Base-by-base conservation (phyloP, 1,140 invertebrate genomes). In the Odontomachus brunneus region DNA sequence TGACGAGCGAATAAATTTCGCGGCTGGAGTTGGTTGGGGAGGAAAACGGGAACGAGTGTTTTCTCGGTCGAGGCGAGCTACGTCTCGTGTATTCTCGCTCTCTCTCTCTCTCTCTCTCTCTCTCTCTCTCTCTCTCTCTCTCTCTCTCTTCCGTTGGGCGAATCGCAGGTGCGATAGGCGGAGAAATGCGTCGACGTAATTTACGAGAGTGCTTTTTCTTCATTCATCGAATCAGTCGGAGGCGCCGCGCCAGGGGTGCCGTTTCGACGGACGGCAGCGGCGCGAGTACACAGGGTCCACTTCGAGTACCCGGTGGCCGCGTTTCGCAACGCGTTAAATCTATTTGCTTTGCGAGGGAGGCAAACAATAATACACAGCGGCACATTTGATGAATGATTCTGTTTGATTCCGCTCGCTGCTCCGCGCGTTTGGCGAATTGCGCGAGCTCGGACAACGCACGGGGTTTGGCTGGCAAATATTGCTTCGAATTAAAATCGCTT, bases 121-220 rank as follows among this genome's bases (percentile, higher is more conserved):
- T 44, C 38, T 11, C 38, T 44, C 38, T 44, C 9, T 44, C 38
- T 44, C 38, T 44, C 38, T 44, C 38, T 44, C 38, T 44, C 38
- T 44, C 38, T 44, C 38, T 44, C 9, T 44, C 38, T 11, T 11
- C 38, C 0, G 29, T 15, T 15, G 38, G 38, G 26, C 60, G 51
- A 80, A 71, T 71, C 75, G 51, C 63, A 80, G 65, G 53, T 80
- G 65, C 65, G 66, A 71, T 80, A 71, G n/a, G n/a, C 55, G 33
- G 51, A 71, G 51, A 44, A 57, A 78, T 53, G 63, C 51, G 49
- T 63, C 22, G 63, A 33, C 33, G 22, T 65, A 80, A 80, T 80
- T 71, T 80, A 80, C 53, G 65, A 80, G 75, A 80, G 75, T 80
- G 75, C 75, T 69, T 80, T 80, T 80, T 80, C 75, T 71, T 80